Percentiles rank a stretch among this genome's conserved stretches.
Conservation (phyloP, 53 echinoderm and acorn worm genomes). For the Astropecten irregularis region DNA sequence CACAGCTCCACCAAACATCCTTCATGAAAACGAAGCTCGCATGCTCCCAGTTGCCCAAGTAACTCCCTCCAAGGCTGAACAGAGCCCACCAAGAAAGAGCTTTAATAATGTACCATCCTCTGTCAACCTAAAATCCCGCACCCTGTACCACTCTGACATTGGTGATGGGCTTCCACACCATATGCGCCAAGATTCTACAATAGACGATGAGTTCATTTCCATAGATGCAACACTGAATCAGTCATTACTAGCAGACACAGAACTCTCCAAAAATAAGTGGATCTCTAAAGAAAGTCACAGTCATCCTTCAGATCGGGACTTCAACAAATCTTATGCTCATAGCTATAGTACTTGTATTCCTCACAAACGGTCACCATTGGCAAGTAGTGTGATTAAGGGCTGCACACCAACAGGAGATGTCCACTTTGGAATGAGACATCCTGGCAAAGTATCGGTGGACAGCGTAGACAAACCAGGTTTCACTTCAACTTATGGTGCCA, state of each 20-base stretch:
- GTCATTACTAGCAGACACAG: constrained; percentile 3
- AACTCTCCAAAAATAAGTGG: neutral
- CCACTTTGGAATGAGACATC: neutral
- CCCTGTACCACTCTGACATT: neutral
- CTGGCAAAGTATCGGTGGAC: constrained; percentile 12
- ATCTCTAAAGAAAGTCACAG: neutral
- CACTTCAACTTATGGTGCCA: neutral
- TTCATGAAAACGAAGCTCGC: constrained; percentile 29
- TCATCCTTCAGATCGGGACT: neutral
- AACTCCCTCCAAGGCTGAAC: constrained; percentile 39
- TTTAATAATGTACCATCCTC: neutral
- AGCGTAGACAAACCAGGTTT: neutral
- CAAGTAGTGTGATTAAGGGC: neutral
- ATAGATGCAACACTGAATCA: constrained; percentile 27
- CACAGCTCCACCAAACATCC: constrained; percentile 8
- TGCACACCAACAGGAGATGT: neutral
- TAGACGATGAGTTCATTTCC: constrained; percentile 3
- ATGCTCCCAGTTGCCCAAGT: constrained; percentile 58
- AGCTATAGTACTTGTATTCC: neutral
- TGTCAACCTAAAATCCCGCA: constrained; percentile 1
- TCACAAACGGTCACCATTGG: constrained; percentile 22
- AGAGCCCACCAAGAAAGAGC: constrained; percentile 28
- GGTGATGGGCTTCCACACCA: neutral
- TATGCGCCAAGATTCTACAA: neutral
- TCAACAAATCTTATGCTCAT: neutral